A percentile compares a stretch with the other conserved stretches of the same genome.
Conservation (phyloP, 2,113 vertebrate genomes). For the Ailurus styani region DNA sequence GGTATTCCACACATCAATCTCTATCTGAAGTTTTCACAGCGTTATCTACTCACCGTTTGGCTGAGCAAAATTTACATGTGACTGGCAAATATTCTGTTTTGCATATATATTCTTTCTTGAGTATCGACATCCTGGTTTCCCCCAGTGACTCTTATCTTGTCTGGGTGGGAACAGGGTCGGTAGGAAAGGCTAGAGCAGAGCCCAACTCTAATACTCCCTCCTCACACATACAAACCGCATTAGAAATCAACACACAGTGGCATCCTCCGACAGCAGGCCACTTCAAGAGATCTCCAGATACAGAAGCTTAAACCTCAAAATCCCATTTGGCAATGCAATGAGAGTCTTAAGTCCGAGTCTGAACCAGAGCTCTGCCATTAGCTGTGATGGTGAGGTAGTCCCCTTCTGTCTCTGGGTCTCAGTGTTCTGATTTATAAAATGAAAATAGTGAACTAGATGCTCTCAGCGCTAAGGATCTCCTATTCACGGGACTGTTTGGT, state of each 20-base stretch:
- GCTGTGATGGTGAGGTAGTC: background rate
- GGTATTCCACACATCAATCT: background rate
- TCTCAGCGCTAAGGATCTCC: background rate
- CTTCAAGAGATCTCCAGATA: background rate
- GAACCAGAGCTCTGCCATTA: background rate
- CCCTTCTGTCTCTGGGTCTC: background rate
- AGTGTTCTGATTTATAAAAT: background rate
- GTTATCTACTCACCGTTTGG: background rate
- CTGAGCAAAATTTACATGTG: background rate
- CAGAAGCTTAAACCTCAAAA: background rate
- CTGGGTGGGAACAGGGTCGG: background rate
- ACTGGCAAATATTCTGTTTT: background rate
- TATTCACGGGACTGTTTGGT: background rate
- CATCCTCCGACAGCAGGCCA: background rate
- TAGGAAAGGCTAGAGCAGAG: background rate
- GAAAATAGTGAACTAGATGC: background rate
- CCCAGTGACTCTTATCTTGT: background rate
- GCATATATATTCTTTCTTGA: background rate
- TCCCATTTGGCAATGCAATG: background rate
- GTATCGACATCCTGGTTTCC: background rate
- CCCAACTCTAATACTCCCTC: background rate
- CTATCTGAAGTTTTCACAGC: background rate
- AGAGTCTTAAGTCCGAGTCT: background rate
- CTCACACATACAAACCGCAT: background rate
- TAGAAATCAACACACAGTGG: background rate